Percentiles rank a stretch among this genome's conserved stretches.
Evolutionary conservation across 1,140 invertebrate species (phyloP).

Genomic region (Eufriesea mexicana): DNA sequence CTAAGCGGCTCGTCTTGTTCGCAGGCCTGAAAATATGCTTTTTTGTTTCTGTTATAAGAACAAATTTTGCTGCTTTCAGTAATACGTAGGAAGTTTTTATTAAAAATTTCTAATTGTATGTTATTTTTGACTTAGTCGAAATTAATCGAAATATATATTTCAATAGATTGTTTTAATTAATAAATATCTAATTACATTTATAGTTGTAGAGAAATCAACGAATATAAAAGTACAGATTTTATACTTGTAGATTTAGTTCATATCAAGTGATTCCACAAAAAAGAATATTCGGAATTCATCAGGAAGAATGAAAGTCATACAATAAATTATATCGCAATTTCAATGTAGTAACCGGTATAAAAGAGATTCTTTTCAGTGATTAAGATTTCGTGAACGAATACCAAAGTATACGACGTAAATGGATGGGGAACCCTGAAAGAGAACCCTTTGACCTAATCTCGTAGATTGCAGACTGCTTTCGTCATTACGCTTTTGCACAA

Average conservation of each 20-base stretch:
- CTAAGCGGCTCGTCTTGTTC: slow-evolving; percentile 29
- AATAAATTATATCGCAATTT: not conserved
- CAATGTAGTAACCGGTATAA: not conserved
- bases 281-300: not conserved
- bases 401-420: slow-evolving; percentile 11
- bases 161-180: not conserved
- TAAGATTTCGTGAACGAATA: slow-evolving; percentile 32
- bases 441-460: slow-evolving; percentile 44
- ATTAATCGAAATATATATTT: not conserved
- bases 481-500: slow-evolving; percentile 5
- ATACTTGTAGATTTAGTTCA: not conserved
- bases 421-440: not conserved
- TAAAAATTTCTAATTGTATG: too few species aligned
- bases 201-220: not conserved
- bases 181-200: not conserved
- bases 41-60: not conserved
- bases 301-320: not conserved
- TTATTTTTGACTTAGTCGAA: not conserved
- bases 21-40: not conserved
- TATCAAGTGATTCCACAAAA: too few species aligned
- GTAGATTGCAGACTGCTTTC: slow-evolving; percentile 31
- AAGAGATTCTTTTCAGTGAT: slow-evolving; percentile 15
- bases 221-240: not conserved
- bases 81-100: too few species aligned
- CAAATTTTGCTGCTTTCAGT: not conserved